Base-by-base conservation (phyloP, 2,888 invertebrate genomes). In the Priocnemis perturbator region DNA sequence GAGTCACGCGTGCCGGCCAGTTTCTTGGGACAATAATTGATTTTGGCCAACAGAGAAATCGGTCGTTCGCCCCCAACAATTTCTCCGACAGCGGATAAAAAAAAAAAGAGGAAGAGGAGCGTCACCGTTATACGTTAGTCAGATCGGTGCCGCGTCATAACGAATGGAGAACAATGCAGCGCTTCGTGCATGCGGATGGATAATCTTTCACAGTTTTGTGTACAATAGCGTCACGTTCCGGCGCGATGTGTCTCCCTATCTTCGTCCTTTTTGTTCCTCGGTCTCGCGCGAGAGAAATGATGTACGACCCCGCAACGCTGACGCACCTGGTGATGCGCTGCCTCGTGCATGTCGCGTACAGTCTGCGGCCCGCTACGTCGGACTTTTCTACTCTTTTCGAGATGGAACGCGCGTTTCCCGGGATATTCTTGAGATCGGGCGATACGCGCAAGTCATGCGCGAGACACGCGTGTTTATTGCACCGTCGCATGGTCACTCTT, bases 131-230 rank as follows among this genome's bases (percentile, higher is more conserved):
- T 52, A 63, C 48, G 65, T 58, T 60, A 45, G 52, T 19, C 64
- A 72, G 60, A 67, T 73, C 57, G 60, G 55, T 50, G 64, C 17
- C 74, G 72, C 75, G 67, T 77, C 69, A 69, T 71, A 77, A 78
- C 76, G 70, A 75, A 77, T 71, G 71, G 71, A 72, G 75, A 73
- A 81, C 79, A 81, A 81, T 77, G 69, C 59, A 23, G 57, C 55
- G 56, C 68, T 56, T 56, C 68, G 74, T 71, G 73, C 76, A 68
- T 75, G 78, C 77, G 76, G 79, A 81, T 78, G 78, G 82, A 83
- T 84, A 83, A 85, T 85, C 80, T 82, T 83, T 84, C 81, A 81
- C 77, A 76, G 81, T 83, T 84, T 79, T 79, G 80, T 81, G 79
- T 76, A 77, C 79, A 78, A 78, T 77, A 66, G 77, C 79, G 80